Conservation (phyloP, 2,113 vertebrate species). For the Indri indri region DNA sequence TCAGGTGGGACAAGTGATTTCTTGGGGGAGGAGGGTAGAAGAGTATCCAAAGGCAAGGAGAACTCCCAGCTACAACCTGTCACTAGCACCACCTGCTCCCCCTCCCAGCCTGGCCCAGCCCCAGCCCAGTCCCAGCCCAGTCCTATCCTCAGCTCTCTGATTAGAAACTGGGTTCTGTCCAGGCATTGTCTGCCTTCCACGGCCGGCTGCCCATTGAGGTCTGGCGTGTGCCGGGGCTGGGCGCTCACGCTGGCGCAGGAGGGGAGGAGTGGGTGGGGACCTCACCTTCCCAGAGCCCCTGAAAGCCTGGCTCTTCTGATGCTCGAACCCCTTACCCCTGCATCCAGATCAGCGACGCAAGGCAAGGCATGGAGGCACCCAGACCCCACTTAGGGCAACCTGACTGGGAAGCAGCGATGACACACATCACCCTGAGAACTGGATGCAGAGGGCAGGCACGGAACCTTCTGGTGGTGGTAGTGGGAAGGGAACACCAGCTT, state of each 20-base stretch:
- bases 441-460: neutral
- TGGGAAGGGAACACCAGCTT: neutral
- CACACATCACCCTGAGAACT: rapidly evolving
- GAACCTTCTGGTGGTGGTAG: neutral
- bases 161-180: constrained; percentile 66
- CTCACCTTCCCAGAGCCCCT: neutral
- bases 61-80: neutral
- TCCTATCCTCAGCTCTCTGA: constrained; percentile 22
- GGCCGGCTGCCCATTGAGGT: constrained; percentile 63
- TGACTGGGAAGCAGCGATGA: neutral
- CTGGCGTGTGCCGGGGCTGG: constrained; percentile 45
- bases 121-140: neutral
- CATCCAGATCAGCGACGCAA: neutral
- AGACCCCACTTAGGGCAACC: neutral
- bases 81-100: neutral
- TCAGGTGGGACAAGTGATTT: neutral
- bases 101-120: neutral
- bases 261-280: neutral
- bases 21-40: neutral
- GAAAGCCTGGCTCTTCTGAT: neutral
- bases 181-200: constrained; percentile 62
- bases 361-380: neutral
- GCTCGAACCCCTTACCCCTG: neutral
- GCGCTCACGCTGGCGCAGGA: neutral
- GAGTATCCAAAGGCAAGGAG: neutral